Evolutionary conservation across 2,888 invertebrate species (phyloP), one percentile per base, ranked within the genome.

Genomic region (Strigamia crassipes): DNA sequence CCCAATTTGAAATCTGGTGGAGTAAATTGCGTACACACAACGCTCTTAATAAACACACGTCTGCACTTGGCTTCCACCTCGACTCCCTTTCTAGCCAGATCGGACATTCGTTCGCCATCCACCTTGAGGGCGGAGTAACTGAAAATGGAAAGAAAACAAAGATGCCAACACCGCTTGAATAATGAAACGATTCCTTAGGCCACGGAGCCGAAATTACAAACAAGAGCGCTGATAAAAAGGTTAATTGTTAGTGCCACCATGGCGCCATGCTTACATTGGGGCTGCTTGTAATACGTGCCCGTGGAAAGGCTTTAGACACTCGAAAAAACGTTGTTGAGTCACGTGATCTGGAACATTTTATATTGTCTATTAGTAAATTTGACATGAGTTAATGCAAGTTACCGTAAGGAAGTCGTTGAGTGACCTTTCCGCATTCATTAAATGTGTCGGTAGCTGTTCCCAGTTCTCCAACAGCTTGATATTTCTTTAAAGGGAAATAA

Each of bases 361-460:
- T 1, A 51, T 51, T 51, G 15, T 51, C 18, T 51, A 6, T 51
- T 18, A 51, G 51, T 13, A 18, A 51, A 51, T 51, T 51, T 15
- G 51, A 51, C 51, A 51, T 18, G 51, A 38, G 38, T 38, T 38
- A 10, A 38, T 38, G 6, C 4, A 15, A 23, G 18, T 31, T 84
- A 86, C 86, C 84, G 82, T 85, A 86, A 5, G 85, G 83, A 10
- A 84, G 82, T 83, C 85, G 84, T 66, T 84, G 82, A 3, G 82
- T 85, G 8, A 86, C 83, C 41, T 84, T 79, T 31, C 86, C 86
- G 23, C 84, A 84, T 77, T 85, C 85, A 82, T 86, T 86, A 82
- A 85, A 85, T 1, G 86, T 86, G 73, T 85, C 85, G 2, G 86
- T 85, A n/a, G 83, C 83, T 61, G 82, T 83, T n/a, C 85, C 86